Evolutionary conservation across 2,113 vertebrate species (phyloP).

Genomic region (Ardeotis arabs): DNA sequence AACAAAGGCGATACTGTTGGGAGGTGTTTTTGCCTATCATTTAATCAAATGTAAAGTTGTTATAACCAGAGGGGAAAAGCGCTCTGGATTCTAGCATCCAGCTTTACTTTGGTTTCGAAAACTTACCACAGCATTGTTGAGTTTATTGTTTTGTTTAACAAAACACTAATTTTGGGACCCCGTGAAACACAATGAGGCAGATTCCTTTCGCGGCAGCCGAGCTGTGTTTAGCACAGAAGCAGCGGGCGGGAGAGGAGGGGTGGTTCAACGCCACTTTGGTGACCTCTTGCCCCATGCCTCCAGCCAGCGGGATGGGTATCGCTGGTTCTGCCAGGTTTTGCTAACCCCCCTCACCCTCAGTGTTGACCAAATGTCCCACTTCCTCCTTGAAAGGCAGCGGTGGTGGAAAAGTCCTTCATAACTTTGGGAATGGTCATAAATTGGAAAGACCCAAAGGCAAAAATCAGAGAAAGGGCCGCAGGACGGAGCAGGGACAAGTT

Average conservation of each 20-base stretch:
- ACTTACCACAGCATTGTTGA: constrained; percentile 42
- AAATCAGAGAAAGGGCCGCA: neutral
- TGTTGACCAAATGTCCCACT: neutral
- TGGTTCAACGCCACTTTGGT: neutral
- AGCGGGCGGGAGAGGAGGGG: neutral
- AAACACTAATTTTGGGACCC: constrained; percentile 54
- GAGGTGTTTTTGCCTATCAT: constrained; percentile 34
- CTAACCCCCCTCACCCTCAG: neutral
- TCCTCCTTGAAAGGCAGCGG: neutral
- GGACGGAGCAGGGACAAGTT: neutral
- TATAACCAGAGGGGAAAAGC: constrained; percentile 49
- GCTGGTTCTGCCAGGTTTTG: neutral
- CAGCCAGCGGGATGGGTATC: neutral
- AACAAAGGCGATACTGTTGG: constrained; percentile 59
- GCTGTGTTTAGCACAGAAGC: neutral
- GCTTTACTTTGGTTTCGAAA: constrained; percentile 50
- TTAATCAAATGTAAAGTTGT: constrained; percentile 56
- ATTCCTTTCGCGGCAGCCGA: neutral
- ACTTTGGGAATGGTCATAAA: neutral
- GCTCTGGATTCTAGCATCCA: constrained; percentile 50
- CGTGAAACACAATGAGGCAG: neutral
- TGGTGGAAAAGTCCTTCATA: neutral
- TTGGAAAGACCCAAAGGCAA: neutral
- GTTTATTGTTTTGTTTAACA: constrained; percentile 48
- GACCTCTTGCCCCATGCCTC: neutral